Conservation (phyloP, 2,797 vertebrate species). For the Cuculus canorus region DNA sequence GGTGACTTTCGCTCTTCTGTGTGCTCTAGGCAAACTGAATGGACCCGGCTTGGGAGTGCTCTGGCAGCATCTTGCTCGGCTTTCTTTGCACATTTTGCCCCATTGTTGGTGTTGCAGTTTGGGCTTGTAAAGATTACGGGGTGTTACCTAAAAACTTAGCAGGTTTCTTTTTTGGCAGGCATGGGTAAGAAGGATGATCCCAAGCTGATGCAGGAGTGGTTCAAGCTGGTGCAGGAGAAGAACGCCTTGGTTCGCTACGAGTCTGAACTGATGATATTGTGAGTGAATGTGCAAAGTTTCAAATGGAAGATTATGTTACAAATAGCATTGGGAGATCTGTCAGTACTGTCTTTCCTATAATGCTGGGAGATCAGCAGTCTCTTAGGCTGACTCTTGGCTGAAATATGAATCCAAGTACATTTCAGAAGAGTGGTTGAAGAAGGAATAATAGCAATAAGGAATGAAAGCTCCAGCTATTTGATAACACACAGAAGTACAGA, state of each 20-base stretch:
- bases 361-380: not conserved
- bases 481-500: not conserved
- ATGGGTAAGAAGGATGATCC: conserved; percentile 99
- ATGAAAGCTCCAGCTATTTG: not conserved
- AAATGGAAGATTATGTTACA: not conserved
- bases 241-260: conserved; percentile 98
- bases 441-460: not conserved
- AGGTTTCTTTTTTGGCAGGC: conserved; percentile 82
- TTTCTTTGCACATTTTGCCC: conserved; percentile 83
- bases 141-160: conserved; percentile 27
- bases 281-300: conserved; percentile 73
- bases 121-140: conserved; percentile 58
- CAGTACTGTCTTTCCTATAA: not conserved
- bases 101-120: conserved; percentile 61
- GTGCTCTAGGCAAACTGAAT: conserved; percentile 65
- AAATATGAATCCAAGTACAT: not conserved
- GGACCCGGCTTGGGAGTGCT: conserved; percentile 75
- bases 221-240: conserved; percentile 98
- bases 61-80: conserved; percentile 80
- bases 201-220: conserved; percentile 99
- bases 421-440: not conserved
- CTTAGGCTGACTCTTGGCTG: not conserved
- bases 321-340: not conserved
- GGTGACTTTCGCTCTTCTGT: not conserved
- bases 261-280: conserved; percentile 99